phyloP scores from a whole-genome alignment of 92 coral and sea anemone species.

The Heteractis magnifica region DNA sequence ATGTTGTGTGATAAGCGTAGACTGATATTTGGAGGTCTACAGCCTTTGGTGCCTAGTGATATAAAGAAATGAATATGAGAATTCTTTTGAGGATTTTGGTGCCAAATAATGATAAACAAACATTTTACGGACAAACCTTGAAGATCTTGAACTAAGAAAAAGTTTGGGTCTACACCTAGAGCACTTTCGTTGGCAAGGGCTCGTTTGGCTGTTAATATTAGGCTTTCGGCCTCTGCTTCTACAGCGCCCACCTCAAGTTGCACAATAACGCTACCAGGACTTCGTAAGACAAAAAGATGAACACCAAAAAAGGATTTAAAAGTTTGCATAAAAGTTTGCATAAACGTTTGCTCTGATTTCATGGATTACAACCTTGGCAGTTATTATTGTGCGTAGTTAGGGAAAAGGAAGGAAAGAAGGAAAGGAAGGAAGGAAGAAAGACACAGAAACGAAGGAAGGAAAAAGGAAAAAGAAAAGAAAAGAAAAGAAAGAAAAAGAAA shows the following conservation, averaged over 20 bases:
- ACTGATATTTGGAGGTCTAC: conserved; percentile 31
- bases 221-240: conserved; percentile 45
- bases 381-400: no score
- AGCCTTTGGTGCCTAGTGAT: conserved; percentile 22
- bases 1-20: conserved; percentile 11
- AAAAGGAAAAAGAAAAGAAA: no score
- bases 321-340: not conserved
- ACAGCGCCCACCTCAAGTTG: conserved; percentile 62
- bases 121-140: conserved; percentile 29
- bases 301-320: not conserved
- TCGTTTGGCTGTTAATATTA: conserved; percentile 35
- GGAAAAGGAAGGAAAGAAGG: no score
- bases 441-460: no score
- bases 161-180: conserved; percentile 43
- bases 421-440: no score
- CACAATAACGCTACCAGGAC: conserved; percentile 71
- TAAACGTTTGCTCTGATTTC: no score
- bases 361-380: no score
- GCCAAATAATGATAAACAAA: no score
- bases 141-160: conserved; percentile 47
- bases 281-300: conserved; percentile 1
- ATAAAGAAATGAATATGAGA: not conserved
- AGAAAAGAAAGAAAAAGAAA: no score
- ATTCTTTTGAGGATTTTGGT: not conserved
- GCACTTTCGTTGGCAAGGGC: conserved; percentile 12